Evolutionary conservation across 2,113 vertebrate species (phyloP), one percentile per base, ranked within the genome.

Genomic region (Chlorodrepanis virens): DNA sequence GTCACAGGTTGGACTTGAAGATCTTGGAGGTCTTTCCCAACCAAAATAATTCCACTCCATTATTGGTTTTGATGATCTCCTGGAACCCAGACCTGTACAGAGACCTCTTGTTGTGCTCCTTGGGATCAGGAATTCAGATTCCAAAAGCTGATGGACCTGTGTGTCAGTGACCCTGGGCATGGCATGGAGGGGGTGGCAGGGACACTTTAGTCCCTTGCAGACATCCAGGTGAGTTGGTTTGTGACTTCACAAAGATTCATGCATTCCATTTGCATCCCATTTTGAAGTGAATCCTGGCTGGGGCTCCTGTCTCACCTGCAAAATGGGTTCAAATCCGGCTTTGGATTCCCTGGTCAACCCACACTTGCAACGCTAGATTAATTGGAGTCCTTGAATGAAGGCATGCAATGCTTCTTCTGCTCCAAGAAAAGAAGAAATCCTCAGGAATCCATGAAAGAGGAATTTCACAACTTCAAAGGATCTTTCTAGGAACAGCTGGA

Each of bases 1-100:
- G 35, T 11, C 27, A 20, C 18, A 63, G 54, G 25, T 0, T 61
- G 35, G 14, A 54, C 24, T 54, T 0, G 0, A 13, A 13, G 22
- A 49, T 8, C 56, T 24, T 42, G 56, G 42, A 63, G 54, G 2
- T 14, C 10, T 49, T 63, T 63, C 11, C 61, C 40, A 35, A 4
- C 12, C 18, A 0, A 1, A 69, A 22, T 35, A 0, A 49, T 54
- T 87, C 45, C 33, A 45, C 21, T 61, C 21, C 15, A 5, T 18
- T 39, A 13, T 19, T 37, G 31, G 2, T 14, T 54, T 56, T 1
- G 0, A 4, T 5, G 12, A 20, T 39, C 27, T 72, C 20, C n/a
- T 31, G 19, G 18, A 93, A 12, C 5, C 42, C 40, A 80, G 71
- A 11, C 0, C 2, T 11, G 4, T 2, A 31, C 13, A 67, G 22